Base-by-base conservation (phyloP, 2,113 vertebrate genomes). In the Myrmecobius fasciatus region DNA sequence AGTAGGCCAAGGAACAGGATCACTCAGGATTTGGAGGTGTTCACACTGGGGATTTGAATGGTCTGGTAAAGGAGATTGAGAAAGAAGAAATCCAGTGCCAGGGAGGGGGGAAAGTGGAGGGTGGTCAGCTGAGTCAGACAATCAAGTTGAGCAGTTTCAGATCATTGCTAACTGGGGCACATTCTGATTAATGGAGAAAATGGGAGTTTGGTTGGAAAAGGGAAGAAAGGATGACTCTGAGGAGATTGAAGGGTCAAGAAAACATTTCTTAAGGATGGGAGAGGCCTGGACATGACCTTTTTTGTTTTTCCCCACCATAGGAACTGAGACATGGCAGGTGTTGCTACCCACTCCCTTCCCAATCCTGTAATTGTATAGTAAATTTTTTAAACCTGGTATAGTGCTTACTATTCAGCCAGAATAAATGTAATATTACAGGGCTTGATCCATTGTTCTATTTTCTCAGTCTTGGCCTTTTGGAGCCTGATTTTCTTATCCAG, bases 361-460 rank as follows among this genome's bases (percentile, higher is more conserved):
- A 36, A 14, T 89, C 43, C 31, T 94, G 31, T 90, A 20, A 25
- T 91, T 91, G 89, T 10, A 60, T 25, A 26, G 9, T 2, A 17
- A 31, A 4, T 75, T n/a, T 96, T 47, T 94, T 52, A 51, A 24
- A 67, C 91, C 92, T 52, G 89, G 20, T 89, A 2, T 75, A 92
- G 26, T 91, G 67, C 52, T 93, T 91, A 89, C 89, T 88, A 67
- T 90, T 91, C 36, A 91, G 43, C 53, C 75, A 49, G 89, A 3
- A 48, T 48, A 92, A 49, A 47, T 53, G 52, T 89, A 25, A 54
- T n/a, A 47, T 92, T 24, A 43, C 60, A 83, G 67, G 67, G n/a
- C n/a, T 83, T 8, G 67, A 43, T 20, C 67, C n/a, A 43, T 83
- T 83, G 67, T n/a, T 75, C 67, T 83, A 2, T 83, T 83, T 83